Evolutionary conservation across 2,797 vertebrate species (phyloP).

Genomic region (Peromyscus nudipes): DNA sequence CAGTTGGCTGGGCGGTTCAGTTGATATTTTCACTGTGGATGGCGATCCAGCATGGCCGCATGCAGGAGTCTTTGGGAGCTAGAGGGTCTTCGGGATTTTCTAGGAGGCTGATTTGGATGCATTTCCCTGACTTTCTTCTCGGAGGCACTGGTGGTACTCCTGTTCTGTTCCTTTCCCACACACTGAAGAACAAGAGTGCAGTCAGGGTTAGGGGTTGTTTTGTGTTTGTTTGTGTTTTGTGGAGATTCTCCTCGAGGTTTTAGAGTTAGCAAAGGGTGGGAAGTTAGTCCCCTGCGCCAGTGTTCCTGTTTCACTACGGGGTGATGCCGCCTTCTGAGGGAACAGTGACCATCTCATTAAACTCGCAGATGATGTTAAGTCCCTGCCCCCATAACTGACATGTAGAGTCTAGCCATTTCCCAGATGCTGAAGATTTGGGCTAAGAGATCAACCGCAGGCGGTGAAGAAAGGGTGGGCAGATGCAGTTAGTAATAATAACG

Average conservation of each 20-base stretch:
- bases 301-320: background rate
- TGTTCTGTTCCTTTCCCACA: background rate
- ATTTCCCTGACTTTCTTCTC: background rate
- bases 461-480: background rate
- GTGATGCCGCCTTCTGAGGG: background rate
- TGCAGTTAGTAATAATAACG: no score
- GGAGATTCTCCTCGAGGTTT: background rate
- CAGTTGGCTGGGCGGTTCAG: background rate
- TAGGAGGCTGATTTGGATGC: background rate
- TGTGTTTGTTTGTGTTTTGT: background rate
- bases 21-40: background rate
- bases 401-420: background rate
- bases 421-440: background rate
- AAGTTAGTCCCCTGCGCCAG: background rate
- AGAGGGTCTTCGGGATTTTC: background rate
- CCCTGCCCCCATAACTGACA: no score
- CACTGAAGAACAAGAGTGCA: background rate
- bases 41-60: background rate
- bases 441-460: background rate
- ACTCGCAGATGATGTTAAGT: background rate
- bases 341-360: background rate
- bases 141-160: background rate
- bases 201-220: background rate
- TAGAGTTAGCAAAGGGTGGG: background rate
- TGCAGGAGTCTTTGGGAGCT: background rate